Conservation (phyloP, 2,797 vertebrate species). For the Acomys russatus region DNA sequence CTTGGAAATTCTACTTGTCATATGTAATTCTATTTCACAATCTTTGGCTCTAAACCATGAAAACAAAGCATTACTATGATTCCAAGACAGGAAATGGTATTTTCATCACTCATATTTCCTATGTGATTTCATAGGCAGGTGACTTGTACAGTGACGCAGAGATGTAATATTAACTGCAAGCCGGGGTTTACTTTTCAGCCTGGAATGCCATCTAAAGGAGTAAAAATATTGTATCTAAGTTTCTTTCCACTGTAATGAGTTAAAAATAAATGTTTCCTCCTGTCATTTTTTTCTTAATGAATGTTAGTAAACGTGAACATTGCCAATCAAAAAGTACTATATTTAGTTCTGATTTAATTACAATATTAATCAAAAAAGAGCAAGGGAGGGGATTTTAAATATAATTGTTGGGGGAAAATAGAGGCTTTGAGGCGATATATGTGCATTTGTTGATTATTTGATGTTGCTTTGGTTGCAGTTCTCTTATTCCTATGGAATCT, state of each 20-base stretch:
- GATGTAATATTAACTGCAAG: constrained; percentile 27
- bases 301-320: constrained; percentile 26
- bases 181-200: neutral
- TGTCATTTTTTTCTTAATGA: constrained; percentile 20
- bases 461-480: neutral
- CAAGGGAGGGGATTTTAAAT: neutral
- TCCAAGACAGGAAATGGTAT: constrained; percentile 48
- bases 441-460: neutral
- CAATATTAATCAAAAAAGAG: neutral
- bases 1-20: constrained; percentile 48
- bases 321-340: neutral
- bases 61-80: constrained; percentile 5
- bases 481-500: neutral
- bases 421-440: neutral
- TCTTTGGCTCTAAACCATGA: constrained; percentile 38
- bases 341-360: neutral
- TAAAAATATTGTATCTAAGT: neutral
- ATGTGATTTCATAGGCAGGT: constrained; percentile 10
- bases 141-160: neutral
- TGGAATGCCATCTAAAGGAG: neutral
- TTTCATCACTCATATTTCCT: constrained; percentile 41
- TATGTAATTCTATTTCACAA: constrained; percentile 39
- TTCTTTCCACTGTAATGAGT: constrained; percentile 49
- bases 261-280: constrained; percentile 5
- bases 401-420: neutral